Base-by-base conservation (phyloP, 1,140 invertebrate genomes). In the Pseudomyrmex concolor region DNA sequence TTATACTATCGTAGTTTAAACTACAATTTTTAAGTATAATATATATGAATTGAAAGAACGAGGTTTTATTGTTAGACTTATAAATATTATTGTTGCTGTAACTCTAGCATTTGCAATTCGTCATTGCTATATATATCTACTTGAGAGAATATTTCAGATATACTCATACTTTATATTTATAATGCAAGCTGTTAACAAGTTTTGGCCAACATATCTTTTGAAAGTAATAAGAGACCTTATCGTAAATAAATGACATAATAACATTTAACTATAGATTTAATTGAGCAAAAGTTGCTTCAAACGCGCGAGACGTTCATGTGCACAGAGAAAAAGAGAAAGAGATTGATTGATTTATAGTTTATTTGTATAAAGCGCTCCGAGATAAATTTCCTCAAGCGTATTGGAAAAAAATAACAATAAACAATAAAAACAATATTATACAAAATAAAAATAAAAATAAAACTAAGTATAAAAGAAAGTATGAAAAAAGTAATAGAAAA, bases 181-280 rank as follows among this genome's bases (percentile, higher is more conserved):
- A 15, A 43, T 55, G 12, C 13, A 10, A n/a, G 12, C 13, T 34
- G 2, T 15, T 15, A 19, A 2, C 12, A 15, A 45, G 45, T 68
- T 45, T 8, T 48, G 51, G 12, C n/a, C 2, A 43, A 2, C 13
- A 9, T 43, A 34, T 66, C 63, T 57, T 17, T 17, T 10, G 13
- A 48, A 68, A 48, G 68, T 17, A 68, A 78, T 48, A 45, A 57
- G 13, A 3, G 13, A 59, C 2, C 2, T 13, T 12, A 50, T 48
- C 57, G 70, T 78, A 78, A 78, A 25, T 25, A 64, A 76, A 48
- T 13, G 63, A 68, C 34, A 67, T 57, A 45, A 68, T 59, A 45
- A 34, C 34, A 34, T 34, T 34, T 43, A 15, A 57, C 45, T 50
- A 51, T 7, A 10, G n/a, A 13, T 54, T 55, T 77, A 22, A 54